These are phyloP conservation scores for Drosophila melanica DNA, from an alignment of 1,140 invertebrate species.

Conservation along the genomic window DNA sequence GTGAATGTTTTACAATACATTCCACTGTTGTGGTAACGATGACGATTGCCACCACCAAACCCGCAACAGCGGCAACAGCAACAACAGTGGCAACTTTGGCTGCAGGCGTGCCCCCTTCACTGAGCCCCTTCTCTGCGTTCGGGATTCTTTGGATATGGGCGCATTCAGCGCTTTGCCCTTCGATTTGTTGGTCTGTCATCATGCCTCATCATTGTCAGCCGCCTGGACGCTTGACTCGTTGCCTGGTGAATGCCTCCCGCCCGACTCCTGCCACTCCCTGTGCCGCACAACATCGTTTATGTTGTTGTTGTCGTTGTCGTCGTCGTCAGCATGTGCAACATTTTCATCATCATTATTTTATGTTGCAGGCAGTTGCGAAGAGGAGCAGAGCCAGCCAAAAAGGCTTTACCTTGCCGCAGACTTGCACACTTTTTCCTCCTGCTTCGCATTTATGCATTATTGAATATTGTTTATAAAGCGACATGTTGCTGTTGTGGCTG, in stretches of 20 bases:
- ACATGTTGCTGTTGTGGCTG: constrained; percentile 49
- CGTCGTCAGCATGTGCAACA: constrained; percentile 74
- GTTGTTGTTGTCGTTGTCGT: constrained; percentile 31
- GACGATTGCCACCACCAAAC: constrained; percentile 61
- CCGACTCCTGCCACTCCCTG: background rate
- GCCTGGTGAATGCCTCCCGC: constrained; percentile 22
- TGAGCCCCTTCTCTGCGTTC: background rate
- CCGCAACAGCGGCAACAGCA: constrained; percentile 14
- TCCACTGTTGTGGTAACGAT: constrained; percentile 81
- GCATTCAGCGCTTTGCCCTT: constrained; percentile 54
- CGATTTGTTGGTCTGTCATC: constrained; percentile 82
- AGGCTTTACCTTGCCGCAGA: constrained; percentile 36
- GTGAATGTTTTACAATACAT: constrained; percentile 72
- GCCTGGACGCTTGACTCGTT: constrained; percentile 18
- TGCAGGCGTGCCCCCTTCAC: constrained; percentile 47
- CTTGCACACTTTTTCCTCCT: constrained; percentile 27
- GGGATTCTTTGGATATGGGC: constrained; percentile 36
- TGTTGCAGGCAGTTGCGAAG: constrained; percentile 54
- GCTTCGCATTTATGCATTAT: constrained; percentile 70
- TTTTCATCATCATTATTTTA: constrained; percentile 82
- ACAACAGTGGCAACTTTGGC: constrained; percentile 73
- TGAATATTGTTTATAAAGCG: constrained; percentile 78
- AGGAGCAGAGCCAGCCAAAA: constrained; percentile 7
- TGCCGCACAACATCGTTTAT: constrained; percentile 3
- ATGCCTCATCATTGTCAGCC: constrained; percentile 80